A percentile compares a stretch with the other conserved stretches of the same genome.
These are phyloP conservation scores for Anastatus disparis DNA, from an alignment of 1,140 invertebrate species.

Conservation along the genomic window DNA sequence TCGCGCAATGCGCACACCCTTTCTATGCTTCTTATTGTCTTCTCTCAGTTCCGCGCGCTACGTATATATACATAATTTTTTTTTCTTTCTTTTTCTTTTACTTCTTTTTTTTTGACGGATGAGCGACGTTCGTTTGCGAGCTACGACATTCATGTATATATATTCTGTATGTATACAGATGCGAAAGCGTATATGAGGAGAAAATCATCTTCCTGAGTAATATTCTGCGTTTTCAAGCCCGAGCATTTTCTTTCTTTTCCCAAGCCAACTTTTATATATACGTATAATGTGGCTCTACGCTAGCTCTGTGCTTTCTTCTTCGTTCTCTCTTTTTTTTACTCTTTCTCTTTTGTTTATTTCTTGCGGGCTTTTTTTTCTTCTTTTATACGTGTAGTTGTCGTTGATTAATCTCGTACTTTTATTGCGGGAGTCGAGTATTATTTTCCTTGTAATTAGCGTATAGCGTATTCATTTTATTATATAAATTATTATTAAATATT, in stretches of 20 bases:
- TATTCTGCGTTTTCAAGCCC: conserved; percentile 33
- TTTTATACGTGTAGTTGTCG: no score
- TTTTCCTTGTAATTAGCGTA: no score
- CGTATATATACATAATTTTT: no score
- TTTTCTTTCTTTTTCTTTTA: conserved; percentile 30
- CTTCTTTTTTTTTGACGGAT: conserved; percentile 12
- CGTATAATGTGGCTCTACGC: no score
- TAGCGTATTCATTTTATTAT: no score
- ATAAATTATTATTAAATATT: no score
- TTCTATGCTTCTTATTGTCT: conserved; percentile 35
- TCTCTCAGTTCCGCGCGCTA: no score
- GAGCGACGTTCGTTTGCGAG: conserved; percentile 20
- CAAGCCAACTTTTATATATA: not conserved
- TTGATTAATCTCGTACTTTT: conserved; percentile 31
- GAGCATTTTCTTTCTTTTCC: conserved; percentile 13
- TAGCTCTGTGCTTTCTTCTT: conserved; percentile 1
- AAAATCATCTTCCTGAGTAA: conserved; percentile 37
- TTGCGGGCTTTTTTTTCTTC: not conserved
- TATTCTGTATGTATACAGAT: no score
- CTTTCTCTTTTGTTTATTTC: conserved; percentile 23
- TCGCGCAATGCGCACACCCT: not conserved
- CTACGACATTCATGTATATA: conserved; percentile 31
- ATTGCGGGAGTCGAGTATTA: no score
- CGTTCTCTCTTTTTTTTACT: conserved; percentile 17
- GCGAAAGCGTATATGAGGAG: conserved; percentile 38